Base-by-base conservation (phyloP, 1,140 invertebrate genomes). In the Penaeus indicus region DNA sequence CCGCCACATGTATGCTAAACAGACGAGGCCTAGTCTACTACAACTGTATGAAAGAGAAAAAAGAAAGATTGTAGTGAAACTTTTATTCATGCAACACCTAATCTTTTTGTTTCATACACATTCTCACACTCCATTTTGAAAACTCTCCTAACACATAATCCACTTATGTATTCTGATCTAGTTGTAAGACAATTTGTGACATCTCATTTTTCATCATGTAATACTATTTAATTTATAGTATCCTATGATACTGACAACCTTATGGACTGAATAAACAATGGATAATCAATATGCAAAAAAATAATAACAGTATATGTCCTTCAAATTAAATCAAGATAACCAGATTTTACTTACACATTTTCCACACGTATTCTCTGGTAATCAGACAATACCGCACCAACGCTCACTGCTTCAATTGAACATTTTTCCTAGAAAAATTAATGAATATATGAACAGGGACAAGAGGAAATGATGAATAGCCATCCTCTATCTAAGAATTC, bases 291-390 rank as follows among this genome's bases (percentile, higher is more conserved):
- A 13, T 3, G 5, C n/a, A 25, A 0, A 21, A 84, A n/a, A 19
- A 89, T 22, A 32, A 90, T 67, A 86, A 38, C 8, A 78, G 60
- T 79, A 75, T 54, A 19, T 25, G 92, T 27, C 64, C 67, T 32
- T n/a, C 42, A 84, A 13, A 85, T 83, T 61, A 64, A 81, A 82
- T 7, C 81, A 62, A 81, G 64, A 79, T 72, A 27, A n/a, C 69
- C 13, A 61, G 25, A 90, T 85, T n/a, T 61, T 85, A 86, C 96
- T 95, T 96, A 98, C 95, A 99, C 98, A 96, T 99, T 97, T 95
- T 99, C 98, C 86, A 99, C 98, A 92, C 99, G 95, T 91, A 98
- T 95, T 93, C 98, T 95, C 94, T 99, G 99, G 94, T 99, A 99
- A 93, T 98, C 97, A 88, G 98, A 99, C 88, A 99, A 94, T 93